phyloP scores from a whole-genome alignment of 2,797 vertebrate species.

The Pipistrellus kuhlii region DNA sequence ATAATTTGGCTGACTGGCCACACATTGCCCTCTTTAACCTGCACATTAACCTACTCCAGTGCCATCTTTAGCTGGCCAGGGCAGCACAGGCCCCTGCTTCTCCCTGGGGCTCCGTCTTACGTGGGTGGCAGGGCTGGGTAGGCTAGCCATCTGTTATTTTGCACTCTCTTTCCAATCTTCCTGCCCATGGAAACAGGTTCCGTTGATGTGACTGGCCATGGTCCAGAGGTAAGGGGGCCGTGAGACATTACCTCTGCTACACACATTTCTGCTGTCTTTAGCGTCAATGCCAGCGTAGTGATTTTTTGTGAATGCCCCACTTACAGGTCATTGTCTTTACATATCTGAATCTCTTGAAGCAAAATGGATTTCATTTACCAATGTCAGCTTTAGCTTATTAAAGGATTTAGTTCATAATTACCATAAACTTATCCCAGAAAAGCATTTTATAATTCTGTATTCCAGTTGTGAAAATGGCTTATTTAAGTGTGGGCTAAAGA shows the following conservation, averaged over 20 bases:
- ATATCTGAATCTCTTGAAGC: background rate
- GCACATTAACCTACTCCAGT: background rate
- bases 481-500: constrained; percentile 53
- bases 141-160: constrained; percentile 82
- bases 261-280: constrained; percentile 43
- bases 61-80: constrained; percentile 45
- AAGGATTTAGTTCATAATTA: constrained; percentile 40
- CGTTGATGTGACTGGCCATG: constrained; percentile 74
- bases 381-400: constrained; percentile 9
- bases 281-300: constrained; percentile 11
- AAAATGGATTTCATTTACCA: constrained; percentile 43
- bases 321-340: constrained; percentile 41
- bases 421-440: constrained; percentile 41
- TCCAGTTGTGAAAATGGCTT: constrained; percentile 64
- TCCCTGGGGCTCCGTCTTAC: constrained; percentile 36
- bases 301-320: constrained; percentile 55
- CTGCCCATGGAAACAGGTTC: constrained; percentile 73
- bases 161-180: constrained; percentile 67
- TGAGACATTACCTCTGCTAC: constrained; percentile 39
- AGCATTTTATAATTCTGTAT: constrained; percentile 52
- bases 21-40: constrained; percentile 36
- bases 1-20: constrained; percentile 46
- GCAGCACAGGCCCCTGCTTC: background rate
- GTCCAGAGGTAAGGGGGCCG: constrained; percentile 51
- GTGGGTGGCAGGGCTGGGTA: constrained; percentile 72